These are phyloP conservation scores for Vespertilio murinus DNA, from an alignment of 2,797 vertebrate species.

Conservation along the genomic window DNA sequence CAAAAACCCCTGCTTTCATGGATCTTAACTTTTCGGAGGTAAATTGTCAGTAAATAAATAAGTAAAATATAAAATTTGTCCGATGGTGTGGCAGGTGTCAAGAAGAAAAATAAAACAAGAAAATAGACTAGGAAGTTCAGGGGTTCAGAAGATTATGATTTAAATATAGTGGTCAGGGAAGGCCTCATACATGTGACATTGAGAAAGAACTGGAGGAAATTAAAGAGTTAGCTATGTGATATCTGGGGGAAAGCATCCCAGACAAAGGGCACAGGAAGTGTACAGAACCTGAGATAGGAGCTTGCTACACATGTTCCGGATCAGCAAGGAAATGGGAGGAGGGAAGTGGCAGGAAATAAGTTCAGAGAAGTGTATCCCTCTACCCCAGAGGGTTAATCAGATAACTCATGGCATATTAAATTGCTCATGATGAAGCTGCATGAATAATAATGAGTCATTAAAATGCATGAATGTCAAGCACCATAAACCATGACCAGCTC, in stretches of 20 bases:
- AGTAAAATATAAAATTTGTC: not conserved
- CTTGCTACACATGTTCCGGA: conserved; percentile 26
- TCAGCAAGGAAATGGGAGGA: conserved; percentile 9
- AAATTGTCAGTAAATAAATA: conserved; percentile 30
- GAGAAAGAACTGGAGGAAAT: conserved; percentile 40
- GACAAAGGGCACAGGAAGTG: not conserved
- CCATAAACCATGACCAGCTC: conserved; percentile 68
- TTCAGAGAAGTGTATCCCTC: not conserved
- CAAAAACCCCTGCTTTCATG: not conserved
- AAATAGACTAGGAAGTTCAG: conserved; percentile 4
- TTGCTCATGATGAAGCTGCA: conserved; percentile 35
- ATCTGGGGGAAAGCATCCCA: not conserved
- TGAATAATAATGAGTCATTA: conserved; percentile 72
- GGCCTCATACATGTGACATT: not conserved
- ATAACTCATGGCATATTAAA: conserved; percentile 54
- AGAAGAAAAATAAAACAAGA: conserved; percentile 58
- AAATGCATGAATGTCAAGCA: conserved; percentile 64
- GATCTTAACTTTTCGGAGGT: conserved; percentile 37
- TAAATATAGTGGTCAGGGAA: conserved; percentile 17
- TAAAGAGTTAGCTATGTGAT: not conserved
- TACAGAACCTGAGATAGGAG: conserved; percentile 2
- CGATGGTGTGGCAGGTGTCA: not conserved
- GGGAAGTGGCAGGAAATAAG: not conserved
- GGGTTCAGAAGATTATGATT: conserved; percentile 31
- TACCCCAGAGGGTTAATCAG: conserved; percentile 53